These are phyloP conservation scores for Cherax quadricarinatus DNA, from an alignment of 1,140 invertebrate species.

Conservation along the genomic window DNA sequence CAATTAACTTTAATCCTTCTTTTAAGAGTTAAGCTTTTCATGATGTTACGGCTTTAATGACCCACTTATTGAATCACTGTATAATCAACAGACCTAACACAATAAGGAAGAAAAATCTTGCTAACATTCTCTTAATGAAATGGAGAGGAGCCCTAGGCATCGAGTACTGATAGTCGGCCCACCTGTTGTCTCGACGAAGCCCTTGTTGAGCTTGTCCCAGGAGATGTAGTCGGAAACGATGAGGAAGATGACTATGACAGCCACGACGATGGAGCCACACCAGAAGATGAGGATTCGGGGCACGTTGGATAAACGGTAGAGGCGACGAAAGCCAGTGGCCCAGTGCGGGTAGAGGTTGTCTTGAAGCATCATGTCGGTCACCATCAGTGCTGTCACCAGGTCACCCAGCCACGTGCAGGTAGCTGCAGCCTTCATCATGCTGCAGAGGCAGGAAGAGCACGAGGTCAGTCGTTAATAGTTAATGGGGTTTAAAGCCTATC, in stretches of 20 bases:
- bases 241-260: conserved; percentile 78
- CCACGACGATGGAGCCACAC: conserved; percentile 77
- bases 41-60: no score
- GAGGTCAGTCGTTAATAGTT: background rate
- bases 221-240: conserved; percentile 80
- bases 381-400: conserved; percentile 80
- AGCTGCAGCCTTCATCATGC: conserved; percentile 80
- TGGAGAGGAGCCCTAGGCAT: no score
- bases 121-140: no score
- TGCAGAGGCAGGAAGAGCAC: conserved; percentile 61
- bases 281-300: conserved; percentile 80
- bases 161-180: background rate
- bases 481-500: no score
- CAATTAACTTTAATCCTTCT: no score
- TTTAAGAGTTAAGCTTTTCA: no score
- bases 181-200: conserved; percentile 79
- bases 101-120: no score
- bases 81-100: no score
- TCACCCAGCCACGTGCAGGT: conserved; percentile 81
- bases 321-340: conserved; percentile 76
- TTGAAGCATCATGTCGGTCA: conserved; percentile 82
- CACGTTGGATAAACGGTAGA: conserved; percentile 77
- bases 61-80: no score
- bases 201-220: conserved; percentile 80
- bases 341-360: conserved; percentile 80